Evolutionary conservation across 2,888 invertebrate species (phyloP), one percentile per base, ranked within the genome.

Genomic region (Schizotus pectinicornis): DNA sequence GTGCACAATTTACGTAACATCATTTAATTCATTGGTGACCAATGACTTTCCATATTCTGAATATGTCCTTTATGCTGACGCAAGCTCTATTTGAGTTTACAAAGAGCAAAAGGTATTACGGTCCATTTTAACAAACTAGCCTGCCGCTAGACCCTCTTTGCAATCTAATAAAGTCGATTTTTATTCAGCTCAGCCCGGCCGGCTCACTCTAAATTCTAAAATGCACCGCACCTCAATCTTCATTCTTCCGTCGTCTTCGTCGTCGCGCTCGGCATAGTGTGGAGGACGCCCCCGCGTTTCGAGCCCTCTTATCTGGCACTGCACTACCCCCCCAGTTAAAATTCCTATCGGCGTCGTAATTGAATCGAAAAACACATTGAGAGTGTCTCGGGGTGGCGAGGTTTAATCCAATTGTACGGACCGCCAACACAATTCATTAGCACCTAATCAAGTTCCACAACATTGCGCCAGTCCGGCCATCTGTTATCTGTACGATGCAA

Each of bases 371-470:
- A 74, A 74, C 73, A 74, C 73, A 73, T 73, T 73, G 72, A 68
- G 68, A 64, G 66, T 56, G 62, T 59, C 45, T 56, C 47, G 54
- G 58, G 51, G 56, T 49, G 56, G 69, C 63, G 63, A 56, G 68
- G 68, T 71, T 71, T 75, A 76, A 76, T 75, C 73, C 75, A 74
- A 76, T 75, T 73, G 74, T 74, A 60, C 71, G 70, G 60, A 59
- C 68, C 68, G 71, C 69, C 72, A 69, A 71, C 73, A 72, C 75
- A 74, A 76, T 76, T 76, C 76, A 76, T 76, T 76, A 76, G 74
- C 63, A 74, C 69, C 76, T 75, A 76, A 76, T 76, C 76, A 76
- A 74, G 76, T 76, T 75, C 74, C 76, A 75, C 76, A 76, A 75
- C 76, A 74, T 74, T 74, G 75, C 71, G 69, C 67, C 66, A 63